These are phyloP conservation scores for Platorchestia sp. DNA, from an alignment of 1,140 invertebrate genomes.

Conservation along the genomic window DNA sequence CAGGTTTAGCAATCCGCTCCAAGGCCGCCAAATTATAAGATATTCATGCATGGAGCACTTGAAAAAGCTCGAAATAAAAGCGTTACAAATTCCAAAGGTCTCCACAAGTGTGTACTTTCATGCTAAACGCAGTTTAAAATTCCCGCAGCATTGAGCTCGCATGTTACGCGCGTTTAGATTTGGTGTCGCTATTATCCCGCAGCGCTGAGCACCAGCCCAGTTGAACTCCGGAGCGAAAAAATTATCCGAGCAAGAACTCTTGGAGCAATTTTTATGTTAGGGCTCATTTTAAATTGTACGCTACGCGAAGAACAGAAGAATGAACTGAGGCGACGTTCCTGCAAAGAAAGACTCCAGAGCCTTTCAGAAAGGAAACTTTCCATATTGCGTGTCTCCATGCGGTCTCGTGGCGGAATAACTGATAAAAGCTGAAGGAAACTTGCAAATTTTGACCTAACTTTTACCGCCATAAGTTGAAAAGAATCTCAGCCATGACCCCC, in stretches of 20 bases:
- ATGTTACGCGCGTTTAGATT: not conserved
- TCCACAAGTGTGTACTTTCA: not conserved
- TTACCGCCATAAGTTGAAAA: not conserved
- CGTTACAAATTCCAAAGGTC: not conserved
- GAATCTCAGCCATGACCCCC: not conserved
- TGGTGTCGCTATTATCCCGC: not conserved
- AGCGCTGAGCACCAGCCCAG: not conserved
- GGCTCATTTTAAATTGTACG: not conserved
- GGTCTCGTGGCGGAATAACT: not conserved
- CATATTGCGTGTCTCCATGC: not conserved
- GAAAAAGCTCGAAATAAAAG: not conserved
- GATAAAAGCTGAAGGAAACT: not conserved
- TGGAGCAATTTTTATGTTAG: not conserved
- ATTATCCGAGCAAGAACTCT: not conserved
- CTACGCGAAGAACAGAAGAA: not conserved
- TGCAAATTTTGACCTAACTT: not conserved
- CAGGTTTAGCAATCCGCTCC: not conserved
- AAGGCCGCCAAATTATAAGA: not conserved
- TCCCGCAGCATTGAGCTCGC: not conserved
- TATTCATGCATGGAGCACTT: not conserved
- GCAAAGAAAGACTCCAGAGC: not conserved
- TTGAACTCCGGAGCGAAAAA: not conserved
- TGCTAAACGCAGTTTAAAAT: not conserved
- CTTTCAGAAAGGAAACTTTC: not conserved
- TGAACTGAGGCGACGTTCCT: not conserved